These are phyloP conservation scores for Dendronephthya gigantea DNA, from an alignment of 64 coral and sea anemone species.

Conservation along the genomic window DNA sequence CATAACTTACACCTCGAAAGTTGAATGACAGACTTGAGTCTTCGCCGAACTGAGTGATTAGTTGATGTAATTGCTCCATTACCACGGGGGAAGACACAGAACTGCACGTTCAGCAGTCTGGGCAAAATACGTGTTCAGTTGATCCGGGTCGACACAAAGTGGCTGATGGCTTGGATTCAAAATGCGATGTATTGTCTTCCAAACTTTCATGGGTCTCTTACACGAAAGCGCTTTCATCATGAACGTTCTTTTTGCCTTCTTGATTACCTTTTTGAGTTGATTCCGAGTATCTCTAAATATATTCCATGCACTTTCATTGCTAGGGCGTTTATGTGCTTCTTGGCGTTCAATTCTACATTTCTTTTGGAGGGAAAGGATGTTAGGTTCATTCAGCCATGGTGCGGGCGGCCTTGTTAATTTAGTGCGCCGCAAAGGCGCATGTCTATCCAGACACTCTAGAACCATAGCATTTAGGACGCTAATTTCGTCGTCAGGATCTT, in stretches of 20 bases:
- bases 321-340: no score
- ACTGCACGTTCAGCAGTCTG: no score
- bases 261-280: background rate
- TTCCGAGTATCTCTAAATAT: background rate
- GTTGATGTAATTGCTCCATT: no score
- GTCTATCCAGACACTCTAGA: background rate
- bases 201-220: no score
- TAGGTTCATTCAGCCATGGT: background rate
- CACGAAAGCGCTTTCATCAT: background rate
- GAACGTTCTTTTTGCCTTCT: background rate
- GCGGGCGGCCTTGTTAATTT: background rate
- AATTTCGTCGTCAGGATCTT: constrained; percentile 4
- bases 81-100: no score
- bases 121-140: no score
- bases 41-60: no score
- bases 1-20: no score
- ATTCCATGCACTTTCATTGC: background rate
- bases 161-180: no score
- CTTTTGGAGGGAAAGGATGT: background rate
- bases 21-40: no score
- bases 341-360: background rate
- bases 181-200: no score
- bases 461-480: background rate
- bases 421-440: background rate
- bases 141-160: no score